Conservation (phyloP, 2,888 invertebrate species). For the Callinectes sapidus region DNA sequence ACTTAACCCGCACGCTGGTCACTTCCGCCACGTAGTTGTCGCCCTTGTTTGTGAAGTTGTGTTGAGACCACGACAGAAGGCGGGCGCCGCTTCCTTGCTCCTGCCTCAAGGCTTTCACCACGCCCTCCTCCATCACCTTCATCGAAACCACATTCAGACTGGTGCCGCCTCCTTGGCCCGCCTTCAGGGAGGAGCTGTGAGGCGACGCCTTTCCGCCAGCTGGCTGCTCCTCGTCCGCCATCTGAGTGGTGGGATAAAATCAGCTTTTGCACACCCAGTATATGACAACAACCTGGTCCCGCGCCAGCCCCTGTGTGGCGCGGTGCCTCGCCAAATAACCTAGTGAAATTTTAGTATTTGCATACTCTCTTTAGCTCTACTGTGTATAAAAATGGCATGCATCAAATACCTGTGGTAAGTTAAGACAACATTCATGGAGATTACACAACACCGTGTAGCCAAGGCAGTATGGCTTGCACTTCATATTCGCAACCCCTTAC, state of each 20-base stretch:
- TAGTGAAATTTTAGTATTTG: background rate
- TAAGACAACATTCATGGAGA: background rate
- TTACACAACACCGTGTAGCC: background rate
- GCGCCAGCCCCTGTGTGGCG: background rate
- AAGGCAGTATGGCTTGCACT: too few relatives aligned
- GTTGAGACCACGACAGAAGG: constrained; percentile 28
- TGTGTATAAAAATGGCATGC: background rate
- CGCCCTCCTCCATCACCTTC: constrained; percentile 27
- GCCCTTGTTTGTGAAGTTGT: constrained; percentile 43
- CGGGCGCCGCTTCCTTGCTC: constrained; percentile 34
- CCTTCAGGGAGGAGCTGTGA: background rate
- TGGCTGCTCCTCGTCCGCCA: constrained; percentile 26
- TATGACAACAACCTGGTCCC: background rate
- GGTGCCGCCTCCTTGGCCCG: background rate
- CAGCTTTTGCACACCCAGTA: background rate
- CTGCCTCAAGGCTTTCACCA: constrained; percentile 11
- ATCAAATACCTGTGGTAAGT: background rate
- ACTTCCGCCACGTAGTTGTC: constrained; percentile 58
- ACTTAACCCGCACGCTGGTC: constrained; percentile 46
- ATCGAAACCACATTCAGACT: too few relatives aligned
- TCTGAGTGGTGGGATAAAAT: background rate
- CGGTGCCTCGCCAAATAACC: background rate
- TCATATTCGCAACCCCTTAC: too few relatives aligned
- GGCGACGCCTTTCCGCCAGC: background rate
- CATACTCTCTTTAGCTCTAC: background rate